Base-by-base conservation (phyloP, 2,888 invertebrate genomes). In the Neoaliturus tenellus region DNA sequence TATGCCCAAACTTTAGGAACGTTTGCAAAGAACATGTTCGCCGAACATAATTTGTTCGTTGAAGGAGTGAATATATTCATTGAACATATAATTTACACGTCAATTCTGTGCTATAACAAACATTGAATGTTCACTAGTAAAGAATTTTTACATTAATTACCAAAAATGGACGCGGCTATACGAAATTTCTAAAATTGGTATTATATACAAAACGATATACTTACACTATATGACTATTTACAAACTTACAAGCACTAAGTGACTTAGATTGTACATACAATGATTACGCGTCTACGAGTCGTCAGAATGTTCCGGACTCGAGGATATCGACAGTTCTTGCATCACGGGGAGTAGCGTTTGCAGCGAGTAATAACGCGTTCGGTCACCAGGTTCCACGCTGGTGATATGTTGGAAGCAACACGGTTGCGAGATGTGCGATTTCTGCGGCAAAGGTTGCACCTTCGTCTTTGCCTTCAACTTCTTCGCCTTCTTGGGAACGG, bases 391-490 rank as follows among this genome's bases (percentile, higher is more conserved):
- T 85, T 95, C 95, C 67, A 96, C 94, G 88, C 94, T 95, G 80
- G 96, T 96, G 86, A 97, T 94, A 90, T 97, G 96, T 88, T 95
- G 95, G 90, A 97, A 97, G 89, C 96, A 96, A 89, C 96, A 96
- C 0, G 97, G 97, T 89, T 95, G 94, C 71, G 96, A 96, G 87
- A 97, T 97, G 90, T 96, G 95, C 84, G 93, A 93, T 90, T 97
- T 97, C 75, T 94, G 94, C 25, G 96, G 96, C 85, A 95, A 90
- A 62, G 93, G 92, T 4, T 92, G 91, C 69, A 92, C 92, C 89
- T 94, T 93, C 5, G 90, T 91, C 86, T 92, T 92, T 87, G 91
- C 91, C 90, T 90, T 90, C 39, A 85, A 84, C 80, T 91, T 91
- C 41, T 89, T 88, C 58, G 85, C 85, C 83, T 91, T 91, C 5